Conservation (phyloP, 2,113 vertebrate genomes). For the Capreolus pygargus region DNA sequence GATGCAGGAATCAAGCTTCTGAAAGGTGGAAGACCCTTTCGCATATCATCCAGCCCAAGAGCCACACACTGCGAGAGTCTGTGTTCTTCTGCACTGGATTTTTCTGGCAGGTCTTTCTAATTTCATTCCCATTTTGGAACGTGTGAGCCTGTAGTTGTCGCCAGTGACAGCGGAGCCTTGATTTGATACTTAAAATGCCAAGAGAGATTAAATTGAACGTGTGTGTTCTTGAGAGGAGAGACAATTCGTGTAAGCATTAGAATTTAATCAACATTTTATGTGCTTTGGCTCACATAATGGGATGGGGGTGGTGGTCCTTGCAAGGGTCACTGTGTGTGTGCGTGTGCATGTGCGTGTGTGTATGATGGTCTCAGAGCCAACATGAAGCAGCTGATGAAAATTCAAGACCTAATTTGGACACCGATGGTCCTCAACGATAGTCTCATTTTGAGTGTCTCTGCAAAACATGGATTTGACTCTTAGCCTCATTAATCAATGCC, state of each 20-base stretch:
- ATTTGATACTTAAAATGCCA: slow-evolving; percentile 21
- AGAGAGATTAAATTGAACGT: slow-evolving; percentile 17
- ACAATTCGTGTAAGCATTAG: slow-evolving; percentile 5
- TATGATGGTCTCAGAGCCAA: neutral
- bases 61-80: neutral
- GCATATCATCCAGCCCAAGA: neutral
- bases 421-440: neutral
- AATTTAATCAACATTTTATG: slow-evolving; percentile 50
- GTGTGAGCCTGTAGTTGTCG: neutral
- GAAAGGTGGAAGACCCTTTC: too few relatives aligned
- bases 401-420: neutral
- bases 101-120: neutral
- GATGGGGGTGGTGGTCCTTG: neutral
- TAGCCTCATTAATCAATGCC: slow-evolving; percentile 12
- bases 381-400: neutral
- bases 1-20: neutral
- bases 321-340: neutral
- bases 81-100: neutral
- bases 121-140: neutral
- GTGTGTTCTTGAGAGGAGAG: slow-evolving; percentile 26
- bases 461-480: neutral
- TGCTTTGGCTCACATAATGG: neutral
- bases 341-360: neutral
- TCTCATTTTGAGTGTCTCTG: neutral
- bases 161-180: neutral